Conservation (phyloP, 1,140 invertebrate genomes). For the Drosophila cardini region DNA sequence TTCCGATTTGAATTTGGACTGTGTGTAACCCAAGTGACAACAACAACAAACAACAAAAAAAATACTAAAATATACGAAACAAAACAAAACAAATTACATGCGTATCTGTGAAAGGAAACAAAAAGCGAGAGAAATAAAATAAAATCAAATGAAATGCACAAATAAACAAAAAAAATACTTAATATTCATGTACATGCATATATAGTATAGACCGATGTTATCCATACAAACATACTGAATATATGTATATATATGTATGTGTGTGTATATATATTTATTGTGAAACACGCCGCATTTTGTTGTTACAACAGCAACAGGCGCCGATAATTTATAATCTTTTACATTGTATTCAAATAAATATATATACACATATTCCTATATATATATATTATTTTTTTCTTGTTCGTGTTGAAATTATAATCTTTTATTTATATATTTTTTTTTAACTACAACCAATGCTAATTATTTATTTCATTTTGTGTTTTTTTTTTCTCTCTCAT, state of each 20-base stretch:
- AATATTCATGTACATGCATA: slow-evolving; percentile 44
- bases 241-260: neutral
- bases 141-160: slow-evolving; percentile 44
- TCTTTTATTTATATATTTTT: slow-evolving; percentile 11
- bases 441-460: slow-evolving; percentile 18
- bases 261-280: slow-evolving; percentile 34
- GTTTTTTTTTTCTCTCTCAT: slow-evolving; percentile 35
- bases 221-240: neutral
- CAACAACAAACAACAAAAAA: slow-evolving; percentile 32
- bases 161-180: slow-evolving; percentile 52
- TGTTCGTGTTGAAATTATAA: slow-evolving; percentile 35
- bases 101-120: slow-evolving; percentile 58
- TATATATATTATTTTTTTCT: slow-evolving; percentile 2
- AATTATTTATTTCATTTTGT: slow-evolving; percentile 19
- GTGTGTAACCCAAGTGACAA: slow-evolving; percentile 41
- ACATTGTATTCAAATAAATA: slow-evolving; percentile 33
- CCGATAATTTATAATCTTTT: slow-evolving; percentile 72
- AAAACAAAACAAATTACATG: slow-evolving; percentile 42
- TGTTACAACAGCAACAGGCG: slow-evolving; percentile 56
- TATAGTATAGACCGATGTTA: slow-evolving; percentile 20
- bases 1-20: slow-evolving; percentile 50
- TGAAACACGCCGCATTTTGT: slow-evolving; percentile 56
- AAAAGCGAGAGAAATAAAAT: slow-evolving; percentile 41
- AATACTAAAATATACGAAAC: slow-evolving; percentile 31
- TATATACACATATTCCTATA: neutral